A percentile compares a stretch with the other conserved stretches of the same genome.
These are phyloP conservation scores for Pelecanus crispus DNA, from an alignment of 2,113 vertebrate genomes.

Conservation along the genomic window DNA sequence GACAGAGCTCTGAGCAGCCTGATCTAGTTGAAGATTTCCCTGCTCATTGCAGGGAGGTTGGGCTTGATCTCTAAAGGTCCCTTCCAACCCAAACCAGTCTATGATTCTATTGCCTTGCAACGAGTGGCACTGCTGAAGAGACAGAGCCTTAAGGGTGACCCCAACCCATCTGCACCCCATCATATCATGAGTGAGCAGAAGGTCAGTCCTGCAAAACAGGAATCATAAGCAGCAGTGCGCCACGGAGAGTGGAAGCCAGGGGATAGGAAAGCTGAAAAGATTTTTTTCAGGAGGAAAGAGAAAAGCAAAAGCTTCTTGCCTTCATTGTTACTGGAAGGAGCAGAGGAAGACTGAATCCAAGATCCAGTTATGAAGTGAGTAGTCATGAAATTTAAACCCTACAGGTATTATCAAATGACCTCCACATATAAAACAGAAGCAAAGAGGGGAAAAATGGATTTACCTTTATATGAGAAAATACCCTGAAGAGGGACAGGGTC, in stretches of 20 bases:
- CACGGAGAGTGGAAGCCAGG: not conserved
- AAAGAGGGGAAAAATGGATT: not conserved
- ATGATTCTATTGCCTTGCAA: not conserved
- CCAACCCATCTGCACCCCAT: not conserved
- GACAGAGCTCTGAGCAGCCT: not conserved
- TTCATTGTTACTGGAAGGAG: not conserved
- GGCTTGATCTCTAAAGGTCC: not conserved
- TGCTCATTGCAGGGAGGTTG: not conserved
- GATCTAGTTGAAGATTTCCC: too few relatives aligned
- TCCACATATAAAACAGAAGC: not conserved
- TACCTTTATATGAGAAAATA: not conserved
- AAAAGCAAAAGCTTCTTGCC: not conserved
- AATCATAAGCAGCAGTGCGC: not conserved
- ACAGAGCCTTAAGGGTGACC: not conserved
- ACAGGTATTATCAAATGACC: not conserved
- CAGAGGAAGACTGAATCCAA: not conserved
- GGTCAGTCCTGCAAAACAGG: not conserved
- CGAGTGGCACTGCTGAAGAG: not conserved
- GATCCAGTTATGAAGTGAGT: not conserved
- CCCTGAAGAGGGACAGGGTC: not conserved
- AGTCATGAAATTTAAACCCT: not conserved
- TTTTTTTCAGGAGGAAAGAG: not conserved
- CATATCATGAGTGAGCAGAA: too few relatives aligned
- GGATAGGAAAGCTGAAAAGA: not conserved
- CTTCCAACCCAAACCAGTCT: not conserved